Evolutionary conservation across 2,113 vertebrate species (phyloP), one percentile per base, ranked within the genome.

Genomic region (Amblyopsis rosae): DNA sequence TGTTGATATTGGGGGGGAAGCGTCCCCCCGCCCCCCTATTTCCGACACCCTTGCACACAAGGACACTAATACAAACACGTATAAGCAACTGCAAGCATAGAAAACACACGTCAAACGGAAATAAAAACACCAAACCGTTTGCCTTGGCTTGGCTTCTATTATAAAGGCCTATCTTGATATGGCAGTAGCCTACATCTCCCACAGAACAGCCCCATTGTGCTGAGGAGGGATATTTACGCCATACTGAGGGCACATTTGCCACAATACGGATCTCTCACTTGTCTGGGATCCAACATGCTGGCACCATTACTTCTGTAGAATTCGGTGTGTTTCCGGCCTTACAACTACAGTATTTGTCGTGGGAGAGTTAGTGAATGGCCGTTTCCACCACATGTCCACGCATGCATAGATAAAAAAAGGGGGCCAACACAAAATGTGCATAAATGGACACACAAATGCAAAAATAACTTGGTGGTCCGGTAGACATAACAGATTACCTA

Each of bases 121-220:
- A 77, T 70, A 51, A 32, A 76, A 84, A 86, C 74, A 78, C 81
- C 71, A 79, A 89, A 86, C 64, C 73, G 76, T 85, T 86, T 83
- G 61, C 59, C 67, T 78, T 82, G 80, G 79, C 64, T 1, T 16
- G 8, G 17, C 32, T 60, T 75, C 59, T 79, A 57, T 55, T 64
- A 59, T 59, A 63, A 63, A 72, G 65, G 59, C 67, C 73, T 73
- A 60, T 73, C 72, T 80, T 56, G 26, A 72, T 82, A 63, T 19
- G 67, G 68, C 63, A 80, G 26, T 26, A 26, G 26, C 26, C 58
- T 49, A 67, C 17, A 73, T 59, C 49, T 80, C 79, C 73, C 79
- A 67, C 54, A 35, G 59, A 68, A 74, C 33, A 62, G 50, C 73
- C 72, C 65, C 15, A 69, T 81, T 79, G 72, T 16, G 16, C 26